These are phyloP conservation scores for Psittacara wagleri DNA, from an alignment of 2,113 vertebrate genomes.

Conservation along the genomic window DNA sequence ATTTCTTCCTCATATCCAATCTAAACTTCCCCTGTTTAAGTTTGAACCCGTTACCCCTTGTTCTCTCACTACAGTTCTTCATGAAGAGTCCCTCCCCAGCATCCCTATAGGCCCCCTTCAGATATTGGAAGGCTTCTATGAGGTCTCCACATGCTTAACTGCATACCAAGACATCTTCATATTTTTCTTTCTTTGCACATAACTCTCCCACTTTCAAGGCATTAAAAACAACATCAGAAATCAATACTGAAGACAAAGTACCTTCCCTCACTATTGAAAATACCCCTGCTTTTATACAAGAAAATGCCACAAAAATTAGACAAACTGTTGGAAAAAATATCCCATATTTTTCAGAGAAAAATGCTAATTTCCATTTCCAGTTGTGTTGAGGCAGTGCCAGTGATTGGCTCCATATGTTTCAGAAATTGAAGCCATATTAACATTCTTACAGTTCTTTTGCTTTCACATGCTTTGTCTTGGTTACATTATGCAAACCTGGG, in stretches of 20 bases:
- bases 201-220: not conserved
- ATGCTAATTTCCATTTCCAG: slow-evolving; percentile 60
- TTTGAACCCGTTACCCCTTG: too few species aligned
- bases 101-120: too few species aligned
- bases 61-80: too few species aligned
- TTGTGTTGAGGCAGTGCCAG: slow-evolving; percentile 29
- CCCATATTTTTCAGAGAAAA: slow-evolving; percentile 31
- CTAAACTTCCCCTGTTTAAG: too few species aligned
- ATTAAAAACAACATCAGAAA: not conserved
- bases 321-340: not conserved
- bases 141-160: not conserved
- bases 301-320: not conserved
- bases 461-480: slow-evolving; percentile 16
- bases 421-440: slow-evolving; percentile 36
- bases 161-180: not conserved
- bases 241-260: not conserved
- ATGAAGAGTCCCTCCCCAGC: too few species aligned
- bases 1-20: too few species aligned
- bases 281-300: not conserved
- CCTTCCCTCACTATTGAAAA: not conserved
- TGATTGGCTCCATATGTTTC: slow-evolving; percentile 54
- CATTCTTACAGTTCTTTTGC: slow-evolving; percentile 21
- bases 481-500: not conserved
- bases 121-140: too few species aligned
- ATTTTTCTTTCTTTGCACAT: not conserved